These are phyloP conservation scores for Lasiurus borealis DNA, from an alignment of 2,113 vertebrate species.

Conservation along the genomic window DNA sequence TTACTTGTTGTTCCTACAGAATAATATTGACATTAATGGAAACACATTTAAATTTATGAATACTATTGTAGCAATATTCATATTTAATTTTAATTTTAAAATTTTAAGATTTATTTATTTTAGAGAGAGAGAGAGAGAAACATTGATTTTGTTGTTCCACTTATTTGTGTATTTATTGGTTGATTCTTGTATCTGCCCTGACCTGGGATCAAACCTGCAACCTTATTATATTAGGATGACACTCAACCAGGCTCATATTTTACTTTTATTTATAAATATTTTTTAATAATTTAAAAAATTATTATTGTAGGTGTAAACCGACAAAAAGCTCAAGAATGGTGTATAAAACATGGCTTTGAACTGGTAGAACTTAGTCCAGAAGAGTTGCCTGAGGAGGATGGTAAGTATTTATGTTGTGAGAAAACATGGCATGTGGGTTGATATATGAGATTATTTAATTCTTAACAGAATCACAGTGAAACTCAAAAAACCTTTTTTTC, in stretches of 20 bases:
- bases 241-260: neutral
- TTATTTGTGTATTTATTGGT: neutral
- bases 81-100: neutral
- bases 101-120: neutral
- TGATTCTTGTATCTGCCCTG: neutral
- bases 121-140: too few species aligned
- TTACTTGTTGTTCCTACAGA: neutral
- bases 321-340: conserved; percentile 98
- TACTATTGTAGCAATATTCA: neutral
- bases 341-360: conserved; percentile 96
- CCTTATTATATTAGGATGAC: neutral
- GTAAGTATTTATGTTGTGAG: conserved; percentile 84
- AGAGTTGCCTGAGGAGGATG: conserved; percentile 97
- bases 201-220: neutral
- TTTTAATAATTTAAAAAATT: neutral
- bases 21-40: neutral
- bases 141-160: neutral
- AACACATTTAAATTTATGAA: neutral
- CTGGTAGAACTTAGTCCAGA: conserved; percentile 96
- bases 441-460: neutral
- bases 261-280: neutral
- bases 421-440: neutral
- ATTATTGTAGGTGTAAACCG: conserved; percentile 90
- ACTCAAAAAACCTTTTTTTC: neutral
- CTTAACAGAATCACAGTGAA: neutral